phyloP scores from a whole-genome alignment of 2,113 vertebrate species.

The Campylomormyrus numenius region DNA sequence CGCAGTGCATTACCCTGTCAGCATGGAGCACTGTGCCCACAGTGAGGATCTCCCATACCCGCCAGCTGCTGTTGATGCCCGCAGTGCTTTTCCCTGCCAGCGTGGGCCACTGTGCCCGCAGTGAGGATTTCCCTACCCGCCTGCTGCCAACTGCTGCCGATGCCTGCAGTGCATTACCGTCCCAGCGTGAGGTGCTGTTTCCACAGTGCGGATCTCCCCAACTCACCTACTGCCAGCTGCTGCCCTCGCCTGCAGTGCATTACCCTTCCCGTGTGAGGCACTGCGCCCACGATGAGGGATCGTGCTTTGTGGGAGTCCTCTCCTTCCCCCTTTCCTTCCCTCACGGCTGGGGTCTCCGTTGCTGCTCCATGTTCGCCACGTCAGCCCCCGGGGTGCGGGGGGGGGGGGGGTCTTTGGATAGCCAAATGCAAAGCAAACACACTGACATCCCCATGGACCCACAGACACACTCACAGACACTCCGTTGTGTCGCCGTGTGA shows the following conservation, averaged over 20 bases:
- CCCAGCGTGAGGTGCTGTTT: too few species aligned
- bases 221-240: neutral
- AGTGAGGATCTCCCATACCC: neutral
- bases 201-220: neutral
- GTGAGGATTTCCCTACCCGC: too few species aligned
- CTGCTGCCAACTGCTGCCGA: too few species aligned
- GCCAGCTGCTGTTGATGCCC: neutral
- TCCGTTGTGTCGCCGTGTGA: conserved; percentile 18
- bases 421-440: conserved; percentile 23
- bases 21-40: neutral
- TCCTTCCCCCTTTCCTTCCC: neutral
- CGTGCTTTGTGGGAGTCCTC: neutral
- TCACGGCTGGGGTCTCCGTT: conserved; percentile 23
- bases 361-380: conserved; percentile 43
- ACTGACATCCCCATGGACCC: conserved; percentile 4
- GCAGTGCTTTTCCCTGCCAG: too few species aligned
- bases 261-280: neutral
- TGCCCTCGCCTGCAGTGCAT: neutral
- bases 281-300: neutral
- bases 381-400: conserved; percentile 37
- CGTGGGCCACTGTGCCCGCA: too few species aligned
- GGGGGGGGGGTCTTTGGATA: conserved; percentile 10
- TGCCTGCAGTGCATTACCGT: too few species aligned
- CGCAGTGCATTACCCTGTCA: neutral
- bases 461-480: conserved; percentile 23